Evolutionary conservation across 1,140 invertebrate species (phyloP), one percentile per base, ranked within the genome.

Genomic region (Ooceraea biroi): DNA sequence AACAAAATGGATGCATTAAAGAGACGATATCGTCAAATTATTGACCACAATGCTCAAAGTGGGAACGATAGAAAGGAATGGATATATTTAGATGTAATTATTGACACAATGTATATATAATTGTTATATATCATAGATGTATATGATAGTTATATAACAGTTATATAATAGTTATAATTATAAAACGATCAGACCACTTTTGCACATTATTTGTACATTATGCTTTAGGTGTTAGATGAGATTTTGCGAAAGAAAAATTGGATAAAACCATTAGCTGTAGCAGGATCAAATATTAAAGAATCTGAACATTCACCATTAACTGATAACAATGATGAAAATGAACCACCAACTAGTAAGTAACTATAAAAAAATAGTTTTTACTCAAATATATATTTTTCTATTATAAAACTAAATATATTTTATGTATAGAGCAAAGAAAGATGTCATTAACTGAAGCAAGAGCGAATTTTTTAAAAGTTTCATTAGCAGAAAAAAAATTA

Each of bases 221-320:
- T 46, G 7, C 11, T 69, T 69, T 30, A 69, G 66, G 10, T 52
- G 27, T 69, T 69, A 69, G 25, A 69, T 52, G 17, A 69, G 2
- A 69, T 69, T 69, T 69, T 69, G 5, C 48, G 22, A 69, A 69
- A 69, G 11, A 36, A 69, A 69, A 46, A 69, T 69, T 69, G 66
- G 48, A 12, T 69, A 52, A 69, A 19, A 50, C 66, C 66, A 52
- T 36, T 69, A 52, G 8, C 27, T 30, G 25, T 69, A 69, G 48
- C 66, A 52, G 66, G 27, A 36, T 71, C 68, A 7, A 36, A 55
- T 36, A 36, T 71, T 22, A 52, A 41, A 55, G 50, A 55, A 55
- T 3, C 25, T 19, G 48, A 69, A 30, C n/a, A 36, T 41, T 41
- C 69, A 41, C 50, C n/a, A 57, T 4, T 72, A 57, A 41, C 4